Evolutionary conservation across 2,797 vertebrate species (phyloP), one percentile per base, ranked within the genome.

Genomic region (Sylvia borin): DNA sequence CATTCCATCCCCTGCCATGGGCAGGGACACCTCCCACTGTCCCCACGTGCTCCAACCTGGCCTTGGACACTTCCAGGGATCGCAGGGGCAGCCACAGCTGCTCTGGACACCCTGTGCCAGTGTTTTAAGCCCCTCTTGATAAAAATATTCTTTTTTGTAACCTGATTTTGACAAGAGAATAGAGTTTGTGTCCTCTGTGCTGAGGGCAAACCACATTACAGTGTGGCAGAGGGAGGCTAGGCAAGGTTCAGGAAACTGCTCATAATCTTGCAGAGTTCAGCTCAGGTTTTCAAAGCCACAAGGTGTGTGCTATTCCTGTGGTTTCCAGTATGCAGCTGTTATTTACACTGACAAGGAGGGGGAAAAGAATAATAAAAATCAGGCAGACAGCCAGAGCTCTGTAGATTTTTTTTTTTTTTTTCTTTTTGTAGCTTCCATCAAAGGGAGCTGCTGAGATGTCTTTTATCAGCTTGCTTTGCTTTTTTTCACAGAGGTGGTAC

Each of bases 251-350:
- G 65, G 58, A 61, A 75, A 60, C 43, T 48, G 51, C 65, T 93
- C 22, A 16, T 47, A 26, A 58, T 62, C 57, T 57, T 61, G 15
- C 62, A 7, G 36, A 48, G 78, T 77, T 93, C 85, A 85, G 42
- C 78, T 92, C 61, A 42, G 85, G 65, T 88, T 93, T 85, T 88
- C 78, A 61, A 54, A 95, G 68, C 65, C 75, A 75, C 61, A 50
- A 83, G 40, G 72, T 65, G n/a, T 27, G 6, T 1, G 7, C 45
- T 88, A 7, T 80, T 71, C 65, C 5, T 48, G 85, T 5, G 3
- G 47, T 57, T 87, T 87, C 50, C 54, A 48, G 40, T 66, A 45
- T 62, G 42, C 45, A 80, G 68, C 21, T 50, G 45, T 87, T 95
- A 67, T 64, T 94, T 92, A 74, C 53, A 43, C 67, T 40, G 53